phyloP scores from a whole-genome alignment of 2,888 invertebrate genomes.

The Zygogramma bicolorata region DNA sequence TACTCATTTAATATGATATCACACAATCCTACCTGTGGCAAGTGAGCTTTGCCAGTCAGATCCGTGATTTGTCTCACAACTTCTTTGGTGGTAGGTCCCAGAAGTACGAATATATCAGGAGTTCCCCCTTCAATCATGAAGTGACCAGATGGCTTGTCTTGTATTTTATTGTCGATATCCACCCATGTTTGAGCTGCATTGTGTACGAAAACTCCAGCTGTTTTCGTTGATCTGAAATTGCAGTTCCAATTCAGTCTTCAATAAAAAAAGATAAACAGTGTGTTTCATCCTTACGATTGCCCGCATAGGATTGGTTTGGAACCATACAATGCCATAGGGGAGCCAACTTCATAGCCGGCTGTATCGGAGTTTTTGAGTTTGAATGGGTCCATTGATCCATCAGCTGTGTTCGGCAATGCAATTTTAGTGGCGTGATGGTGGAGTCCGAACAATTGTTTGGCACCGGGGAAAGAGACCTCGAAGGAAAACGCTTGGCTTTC shows the following conservation, averaged over 20 bases:
- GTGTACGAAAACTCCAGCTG: constrained; percentile 68
- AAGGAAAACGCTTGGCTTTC: constrained; percentile 49
- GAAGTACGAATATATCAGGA: constrained; percentile 89
- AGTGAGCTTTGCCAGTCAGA: constrained; percentile 88
- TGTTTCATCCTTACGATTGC: constrained; percentile 84
- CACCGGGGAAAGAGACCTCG: constrained; percentile 42
- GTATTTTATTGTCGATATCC: constrained; percentile 72
- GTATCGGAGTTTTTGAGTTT: constrained; percentile 90
- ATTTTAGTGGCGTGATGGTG: constrained; percentile 95
- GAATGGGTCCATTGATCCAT: constrained; percentile 82
- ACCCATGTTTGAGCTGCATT: constrained; percentile 98
- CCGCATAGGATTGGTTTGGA: constrained; percentile 91
- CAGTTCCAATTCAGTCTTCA: not conserved
- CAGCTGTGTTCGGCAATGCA: constrained; percentile 82
- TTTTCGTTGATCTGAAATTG: constrained; percentile 12
- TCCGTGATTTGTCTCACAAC: constrained; percentile 86
- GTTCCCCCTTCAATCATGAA: constrained; percentile 96
- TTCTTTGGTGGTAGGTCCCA: constrained; percentile 87
- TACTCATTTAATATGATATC: too few species aligned
- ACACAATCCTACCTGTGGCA: constrained; percentile 74
- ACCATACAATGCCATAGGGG: constrained; percentile 75
- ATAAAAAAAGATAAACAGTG: too few species aligned
- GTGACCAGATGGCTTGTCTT: constrained; percentile 72
- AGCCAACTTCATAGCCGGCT: constrained; percentile 86
- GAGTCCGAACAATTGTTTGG: constrained; percentile 66